Percentiles rank a stretch among this genome's conserved stretches.
phyloP scores from a whole-genome alignment of 92 coral and sea anemone genomes.

The Virgularia gustaviana region DNA sequence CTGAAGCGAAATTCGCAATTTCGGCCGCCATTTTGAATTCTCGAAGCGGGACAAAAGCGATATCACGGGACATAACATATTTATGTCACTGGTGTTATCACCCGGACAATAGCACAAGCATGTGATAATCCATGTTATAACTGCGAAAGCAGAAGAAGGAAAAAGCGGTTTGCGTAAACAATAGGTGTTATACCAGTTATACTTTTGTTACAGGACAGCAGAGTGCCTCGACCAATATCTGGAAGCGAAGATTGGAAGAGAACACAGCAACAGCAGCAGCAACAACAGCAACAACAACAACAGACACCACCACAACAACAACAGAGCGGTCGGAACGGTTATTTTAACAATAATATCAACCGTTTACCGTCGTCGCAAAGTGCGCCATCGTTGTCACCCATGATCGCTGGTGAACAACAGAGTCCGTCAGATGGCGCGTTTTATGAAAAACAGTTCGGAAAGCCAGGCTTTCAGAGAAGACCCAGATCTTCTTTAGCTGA shows the following conservation, averaged over 20 bases:
- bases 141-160: background rate
- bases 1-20: too few species aligned
- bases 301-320: too few species aligned
- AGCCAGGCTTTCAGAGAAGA: conserved; percentile 4
- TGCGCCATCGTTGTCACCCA: conserved; percentile 23
- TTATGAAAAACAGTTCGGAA: conserved; percentile 23
- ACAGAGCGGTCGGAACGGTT: background rate
- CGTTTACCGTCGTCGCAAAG: conserved; percentile 23
- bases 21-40: too few species aligned
- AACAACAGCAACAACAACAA: too few species aligned
- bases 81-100: too few species aligned
- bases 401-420: conserved; percentile 14
- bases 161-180: background rate
- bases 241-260: conserved; percentile 17
- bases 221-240: conserved; percentile 17
- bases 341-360: conserved; percentile 22
- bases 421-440: conserved; percentile 4
- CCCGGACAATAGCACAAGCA: too few species aligned
- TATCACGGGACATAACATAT: too few species aligned
- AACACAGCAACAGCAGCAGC: conserved; percentile 20
- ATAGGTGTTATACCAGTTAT: background rate
- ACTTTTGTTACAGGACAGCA: conserved; percentile 12
- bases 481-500: conserved; percentile 12
- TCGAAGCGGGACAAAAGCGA: too few species aligned
- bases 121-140: too few species aligned